These are phyloP conservation scores for Callaeas wilsoni DNA, from an alignment of 2,113 vertebrate species.

Conservation along the genomic window DNA sequence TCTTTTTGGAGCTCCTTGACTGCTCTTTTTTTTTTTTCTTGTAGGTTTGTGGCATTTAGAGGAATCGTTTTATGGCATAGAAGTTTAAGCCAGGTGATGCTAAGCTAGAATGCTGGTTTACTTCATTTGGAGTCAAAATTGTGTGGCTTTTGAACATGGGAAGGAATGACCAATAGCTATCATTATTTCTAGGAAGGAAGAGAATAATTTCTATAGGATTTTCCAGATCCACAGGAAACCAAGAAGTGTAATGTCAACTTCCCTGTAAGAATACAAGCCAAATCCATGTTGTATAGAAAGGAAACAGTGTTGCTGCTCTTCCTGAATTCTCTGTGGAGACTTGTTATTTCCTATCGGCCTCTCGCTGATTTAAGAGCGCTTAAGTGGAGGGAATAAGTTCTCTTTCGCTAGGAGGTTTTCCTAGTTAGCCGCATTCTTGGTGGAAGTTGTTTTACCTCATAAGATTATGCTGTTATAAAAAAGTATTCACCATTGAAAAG, in stretches of 20 bases:
- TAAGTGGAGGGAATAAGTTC: background rate
- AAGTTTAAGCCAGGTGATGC: background rate
- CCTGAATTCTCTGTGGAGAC: background rate
- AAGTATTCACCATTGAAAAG: background rate
- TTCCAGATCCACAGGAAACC: background rate
- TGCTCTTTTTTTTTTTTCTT: background rate
- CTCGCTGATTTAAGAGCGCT: background rate
- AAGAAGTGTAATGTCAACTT: background rate
- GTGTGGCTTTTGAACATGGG: background rate
- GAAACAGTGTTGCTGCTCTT: background rate
- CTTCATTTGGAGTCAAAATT: background rate
- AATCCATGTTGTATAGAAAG: background rate
- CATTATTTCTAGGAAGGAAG: background rate
- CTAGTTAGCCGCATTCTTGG: background rate
- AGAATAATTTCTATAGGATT: background rate
- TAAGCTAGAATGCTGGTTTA: background rate
- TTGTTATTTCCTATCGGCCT: background rate
- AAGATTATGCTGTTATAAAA: background rate
- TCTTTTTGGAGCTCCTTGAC: background rate
- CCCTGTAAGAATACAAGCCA: background rate
- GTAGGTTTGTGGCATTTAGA: background rate
- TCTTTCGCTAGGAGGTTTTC: background rate
- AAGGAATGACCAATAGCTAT: background rate
- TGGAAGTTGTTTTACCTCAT: background rate
- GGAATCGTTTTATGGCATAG: background rate